Conservation (phyloP, 35 echinoderm and acorn worm species). For the Lytechinus pictus region DNA sequence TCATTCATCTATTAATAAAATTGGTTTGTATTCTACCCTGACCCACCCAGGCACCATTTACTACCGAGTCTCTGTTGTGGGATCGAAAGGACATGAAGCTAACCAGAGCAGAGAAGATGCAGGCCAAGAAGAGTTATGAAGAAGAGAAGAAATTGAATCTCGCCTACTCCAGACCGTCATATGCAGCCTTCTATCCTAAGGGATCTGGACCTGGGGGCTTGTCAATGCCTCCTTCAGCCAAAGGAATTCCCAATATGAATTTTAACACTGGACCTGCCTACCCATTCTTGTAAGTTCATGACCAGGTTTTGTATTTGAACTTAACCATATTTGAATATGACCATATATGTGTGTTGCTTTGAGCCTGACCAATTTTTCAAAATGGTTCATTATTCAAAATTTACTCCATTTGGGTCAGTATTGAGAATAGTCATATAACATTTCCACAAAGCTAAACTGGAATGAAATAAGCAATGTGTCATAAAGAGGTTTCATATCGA, state of each 20-base stretch:
- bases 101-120: slow-evolving; percentile 85
- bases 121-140: slow-evolving; percentile 86
- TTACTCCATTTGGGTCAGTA: too few relatives aligned
- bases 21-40: background rate
- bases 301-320: background rate
- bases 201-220: background rate
- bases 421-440: too few relatives aligned
- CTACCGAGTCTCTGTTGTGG: slow-evolving; percentile 71
- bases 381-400: too few relatives aligned
- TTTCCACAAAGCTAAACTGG: too few relatives aligned
- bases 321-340: too few relatives aligned
- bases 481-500: too few relatives aligned
- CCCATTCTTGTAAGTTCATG: slow-evolving; percentile 64
- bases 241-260: background rate
- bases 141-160: slow-evolving; percentile 84
- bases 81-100: slow-evolving; percentile 77
- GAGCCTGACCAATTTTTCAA: too few relatives aligned
- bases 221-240: background rate
- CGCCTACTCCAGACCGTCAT: slow-evolving; percentile 87
- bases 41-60: slow-evolving; percentile 78
- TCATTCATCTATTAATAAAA: too few relatives aligned
- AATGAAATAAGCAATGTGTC: too few relatives aligned
- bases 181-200: slow-evolving; percentile 89
- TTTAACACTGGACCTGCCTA: slow-evolving; percentile 51
- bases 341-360: too few relatives aligned